Percentiles rank a stretch among this genome's conserved stretches.
These are phyloP conservation scores for Hoplostethus mediterraneus DNA, from an alignment of 2,797 vertebrate species.

Conservation along the genomic window DNA sequence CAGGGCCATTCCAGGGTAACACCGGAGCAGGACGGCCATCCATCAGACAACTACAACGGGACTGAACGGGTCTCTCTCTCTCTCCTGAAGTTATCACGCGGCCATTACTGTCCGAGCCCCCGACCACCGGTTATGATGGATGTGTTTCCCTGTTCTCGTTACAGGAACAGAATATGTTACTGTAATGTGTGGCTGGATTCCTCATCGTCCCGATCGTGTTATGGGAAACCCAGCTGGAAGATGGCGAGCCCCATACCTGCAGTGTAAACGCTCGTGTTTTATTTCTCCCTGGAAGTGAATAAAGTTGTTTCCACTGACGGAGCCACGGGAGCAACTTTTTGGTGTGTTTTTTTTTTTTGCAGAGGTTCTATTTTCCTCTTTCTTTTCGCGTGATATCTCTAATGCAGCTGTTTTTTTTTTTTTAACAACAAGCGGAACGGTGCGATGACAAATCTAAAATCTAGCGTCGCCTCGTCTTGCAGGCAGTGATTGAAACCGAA, in stretches of 20 bases:
- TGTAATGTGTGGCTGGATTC: neutral
- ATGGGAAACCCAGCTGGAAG: slow-evolving; percentile 17
- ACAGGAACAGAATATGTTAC: slow-evolving; percentile 19
- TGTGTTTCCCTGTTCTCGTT: neutral
- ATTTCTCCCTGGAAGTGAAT: neutral
- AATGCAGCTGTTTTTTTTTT: too few species aligned
- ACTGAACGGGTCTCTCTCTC: slow-evolving; percentile 10
- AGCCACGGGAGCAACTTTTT: neutral
- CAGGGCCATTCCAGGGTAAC: neutral
- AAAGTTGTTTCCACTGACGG: slow-evolving; percentile 1
- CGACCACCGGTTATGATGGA: neutral
- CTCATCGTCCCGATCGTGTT: slow-evolving; percentile 9
- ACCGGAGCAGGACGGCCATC: slow-evolving; percentile 20
- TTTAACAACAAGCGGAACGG: too few species aligned
- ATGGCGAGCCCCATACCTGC: slow-evolving; percentile 8
- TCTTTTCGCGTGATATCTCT: neutral
- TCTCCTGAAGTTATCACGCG: slow-evolving; percentile 10
- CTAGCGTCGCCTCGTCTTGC: too few species aligned
- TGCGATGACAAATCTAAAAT: too few species aligned
- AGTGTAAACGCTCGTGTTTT: neutral
- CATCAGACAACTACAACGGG: slow-evolving; percentile 14
- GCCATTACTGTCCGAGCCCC: slow-evolving; percentile 9
- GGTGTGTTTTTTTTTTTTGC: too few species aligned
- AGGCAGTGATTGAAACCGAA: too few species aligned
- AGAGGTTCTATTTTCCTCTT: neutral